A percentile compares a stretch with the other conserved stretches of the same genome.
Conservation (phyloP, 2,888 invertebrate genomes). For the Neelides folsomi region DNA sequence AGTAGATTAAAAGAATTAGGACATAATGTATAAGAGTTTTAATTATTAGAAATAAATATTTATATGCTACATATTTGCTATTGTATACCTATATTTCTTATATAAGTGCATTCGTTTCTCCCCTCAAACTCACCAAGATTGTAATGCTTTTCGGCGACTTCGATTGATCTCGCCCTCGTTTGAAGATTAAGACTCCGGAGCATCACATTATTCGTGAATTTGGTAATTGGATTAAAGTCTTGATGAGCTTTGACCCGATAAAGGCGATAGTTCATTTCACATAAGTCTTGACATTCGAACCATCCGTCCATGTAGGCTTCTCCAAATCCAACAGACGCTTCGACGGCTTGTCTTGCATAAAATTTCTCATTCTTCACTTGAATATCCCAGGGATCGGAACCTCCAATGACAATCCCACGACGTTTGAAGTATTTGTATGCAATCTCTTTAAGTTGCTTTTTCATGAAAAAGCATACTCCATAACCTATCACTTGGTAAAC, state of each 20-base stretch:
- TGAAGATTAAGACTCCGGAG: conserved; percentile 7
- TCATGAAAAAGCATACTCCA: too few species aligned
- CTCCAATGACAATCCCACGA: too few species aligned
- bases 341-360: conserved; percentile 2
- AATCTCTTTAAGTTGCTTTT: too few species aligned
- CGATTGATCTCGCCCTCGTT: conserved; percentile 1
- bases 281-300: conserved; percentile 10
- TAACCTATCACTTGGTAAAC: too few species aligned
- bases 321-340: conserved; percentile 10
- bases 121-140: conserved; percentile 13
- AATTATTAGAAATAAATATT: too few species aligned
- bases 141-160: conserved; percentile 12
- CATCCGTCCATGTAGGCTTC: conserved; percentile 13
- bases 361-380: background rate
- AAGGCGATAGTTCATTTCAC: conserved; percentile 7
- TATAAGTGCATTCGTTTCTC: too few species aligned
- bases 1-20: too few species aligned
- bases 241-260: background rate
- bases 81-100: too few species aligned
- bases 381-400: background rate
- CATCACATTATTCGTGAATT: background rate
- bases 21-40: too few species aligned
- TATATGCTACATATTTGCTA: too few species aligned
- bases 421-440: too few species aligned
- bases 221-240: background rate